phyloP scores from a whole-genome alignment of 2,888 invertebrate genomes.

The Abrostola tripartita region DNA sequence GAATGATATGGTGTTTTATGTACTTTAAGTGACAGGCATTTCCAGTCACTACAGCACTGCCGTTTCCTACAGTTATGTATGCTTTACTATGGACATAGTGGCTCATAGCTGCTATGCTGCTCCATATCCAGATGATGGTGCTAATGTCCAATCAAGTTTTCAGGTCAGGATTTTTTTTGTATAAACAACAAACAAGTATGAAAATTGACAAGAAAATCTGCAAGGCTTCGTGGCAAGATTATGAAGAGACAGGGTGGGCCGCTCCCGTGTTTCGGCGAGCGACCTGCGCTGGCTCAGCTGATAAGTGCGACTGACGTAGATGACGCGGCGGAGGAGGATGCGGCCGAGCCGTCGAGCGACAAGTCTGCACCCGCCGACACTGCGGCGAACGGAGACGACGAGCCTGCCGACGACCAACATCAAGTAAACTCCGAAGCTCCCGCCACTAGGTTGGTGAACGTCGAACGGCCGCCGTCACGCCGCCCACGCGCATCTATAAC shows the following conservation, averaged over 20 bases:
- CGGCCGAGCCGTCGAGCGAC: conserved; percentile 70
- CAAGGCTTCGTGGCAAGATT: conserved; percentile 50
- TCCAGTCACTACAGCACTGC: conserved; percentile 54
- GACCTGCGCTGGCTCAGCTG: conserved; percentile 80
- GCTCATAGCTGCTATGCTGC: conserved; percentile 67
- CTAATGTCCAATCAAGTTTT: conserved; percentile 88
- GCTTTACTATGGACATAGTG: conserved; percentile 68
- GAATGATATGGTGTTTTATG: conserved; percentile 48
- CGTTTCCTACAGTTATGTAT: conserved; percentile 61
- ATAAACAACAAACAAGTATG: conserved; percentile 68
- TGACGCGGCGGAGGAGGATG: conserved; percentile 74
- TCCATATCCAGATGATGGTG: conserved; percentile 79
- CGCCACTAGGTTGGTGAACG: conserved; percentile 87
- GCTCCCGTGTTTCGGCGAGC: conserved; percentile 74
- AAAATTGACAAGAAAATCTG: conserved; percentile 62
- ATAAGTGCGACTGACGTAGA: conserved; percentile 81
- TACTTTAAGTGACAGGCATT: conserved; percentile 53
- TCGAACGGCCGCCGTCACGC: conserved; percentile 80
- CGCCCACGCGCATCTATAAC: conserved; percentile 78
- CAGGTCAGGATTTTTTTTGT: conserved; percentile 80
- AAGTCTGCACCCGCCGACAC: conserved; percentile 68
- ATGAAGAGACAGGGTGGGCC: conserved; percentile 77
- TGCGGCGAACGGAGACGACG: conserved; percentile 66
- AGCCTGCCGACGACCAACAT: conserved; percentile 71
- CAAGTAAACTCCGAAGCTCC: conserved; percentile 80